Evolutionary conservation across 2,888 invertebrate species (phyloP), one percentile per base, ranked within the genome.

Genomic region (Nebria salina): DNA sequence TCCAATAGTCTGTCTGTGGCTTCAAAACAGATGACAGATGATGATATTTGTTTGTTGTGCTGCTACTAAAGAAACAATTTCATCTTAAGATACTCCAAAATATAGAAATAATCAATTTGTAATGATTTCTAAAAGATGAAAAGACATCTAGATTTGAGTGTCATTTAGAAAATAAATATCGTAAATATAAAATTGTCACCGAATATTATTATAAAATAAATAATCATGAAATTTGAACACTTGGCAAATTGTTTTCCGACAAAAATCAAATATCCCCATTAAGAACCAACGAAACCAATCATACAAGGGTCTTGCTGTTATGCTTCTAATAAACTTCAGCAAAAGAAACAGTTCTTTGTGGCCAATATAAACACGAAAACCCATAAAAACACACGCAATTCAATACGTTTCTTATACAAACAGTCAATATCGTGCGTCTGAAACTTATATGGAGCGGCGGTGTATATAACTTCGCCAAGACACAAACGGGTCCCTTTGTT

Each of bases 1-100:
- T 80, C 75, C 80, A 80, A 80, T 20, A 20, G 20, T 20, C 20
- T 80, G 75, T 75, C 68, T 80, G 75, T 79, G 75, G 64, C 80
- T 34, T 70, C 73, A 41, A 75, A 70, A 80, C 72, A 80, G 80
- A 80, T 80, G 80, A 80, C 70, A 72, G 80, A 80, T 80, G 79
- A 75, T 75, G 75, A 80, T 75, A 80, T 80, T 80, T 80, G 72
- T 77, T 77, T 68, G 15, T 68, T 68, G 25, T 68, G 65, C 66
- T 78, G 73, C 70, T 65, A 65, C 65, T 74, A 78, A 78, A 73
- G 78, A 68, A 78, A 64, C 77, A 77, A 72, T 77, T 77, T 77
- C 64, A 77, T 77, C 77, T 64, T 77, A 72, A 64, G 77, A 77
- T 77, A 77, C 77, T 64, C 64, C 43, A 20, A 77, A 77, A 77